Percentiles rank a stretch among this genome's conserved stretches.
These are phyloP conservation scores for Capreolus pygargus DNA, from an alignment of 2,113 vertebrate genomes.

Conservation along the genomic window DNA sequence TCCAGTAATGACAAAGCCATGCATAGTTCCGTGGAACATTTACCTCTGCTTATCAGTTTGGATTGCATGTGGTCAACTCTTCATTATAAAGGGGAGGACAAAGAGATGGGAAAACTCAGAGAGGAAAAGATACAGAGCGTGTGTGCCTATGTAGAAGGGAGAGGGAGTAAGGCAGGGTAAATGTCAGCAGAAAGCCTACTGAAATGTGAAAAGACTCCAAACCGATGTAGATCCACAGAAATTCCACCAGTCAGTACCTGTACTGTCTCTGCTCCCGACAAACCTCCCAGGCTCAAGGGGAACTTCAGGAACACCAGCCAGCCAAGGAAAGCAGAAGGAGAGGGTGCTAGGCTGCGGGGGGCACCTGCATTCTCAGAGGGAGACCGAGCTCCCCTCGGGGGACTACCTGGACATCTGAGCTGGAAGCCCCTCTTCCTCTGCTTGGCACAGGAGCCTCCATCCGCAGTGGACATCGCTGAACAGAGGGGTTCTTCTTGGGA, in stretches of 20 bases:
- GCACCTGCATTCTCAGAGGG: neutral
- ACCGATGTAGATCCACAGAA: neutral
- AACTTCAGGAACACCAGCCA: neutral
- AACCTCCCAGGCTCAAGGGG: neutral
- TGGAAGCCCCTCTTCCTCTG: neutral
- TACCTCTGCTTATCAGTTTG: neutral
- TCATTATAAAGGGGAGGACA: neutral
- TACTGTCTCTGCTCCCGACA: neutral
- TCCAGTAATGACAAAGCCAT: neutral
- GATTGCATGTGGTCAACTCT: neutral
- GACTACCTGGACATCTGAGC: neutral
- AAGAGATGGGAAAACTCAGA: neutral
- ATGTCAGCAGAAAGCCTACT: neutral
- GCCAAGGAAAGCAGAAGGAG: neutral
- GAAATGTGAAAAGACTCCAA: neutral
- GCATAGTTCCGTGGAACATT: neutral
- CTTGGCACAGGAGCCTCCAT: neutral
- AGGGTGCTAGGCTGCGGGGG: neutral
- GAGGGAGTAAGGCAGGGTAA: neutral
- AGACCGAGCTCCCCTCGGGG: neutral
- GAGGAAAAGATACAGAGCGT: neutral
- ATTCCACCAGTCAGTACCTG: neutral
- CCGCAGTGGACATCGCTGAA: neutral
- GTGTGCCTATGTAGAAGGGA: no score
- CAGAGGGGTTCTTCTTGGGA: slow-evolving; percentile 57